phyloP scores from a whole-genome alignment of 2,797 vertebrate species.

The Distichodus sexfasciatus region DNA sequence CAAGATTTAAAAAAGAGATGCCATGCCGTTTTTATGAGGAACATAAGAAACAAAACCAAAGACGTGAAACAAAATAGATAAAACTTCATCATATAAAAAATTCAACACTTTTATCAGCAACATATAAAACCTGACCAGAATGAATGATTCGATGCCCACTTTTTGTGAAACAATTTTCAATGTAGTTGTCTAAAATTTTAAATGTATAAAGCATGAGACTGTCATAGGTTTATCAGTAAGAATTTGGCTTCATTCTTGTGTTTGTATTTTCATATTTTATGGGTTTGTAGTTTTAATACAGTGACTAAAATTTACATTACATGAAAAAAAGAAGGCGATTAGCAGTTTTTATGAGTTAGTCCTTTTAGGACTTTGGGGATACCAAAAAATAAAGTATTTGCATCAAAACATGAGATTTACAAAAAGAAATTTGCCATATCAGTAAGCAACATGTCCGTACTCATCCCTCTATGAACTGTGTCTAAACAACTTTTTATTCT shows the following conservation, averaged over 20 bases:
- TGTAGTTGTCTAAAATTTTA: neutral
- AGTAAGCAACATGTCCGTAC: neutral
- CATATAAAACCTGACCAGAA: no score
- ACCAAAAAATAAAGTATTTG: no score
- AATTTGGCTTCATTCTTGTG: conserved; percentile 15
- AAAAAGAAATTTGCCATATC: neutral
- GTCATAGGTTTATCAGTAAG: neutral
- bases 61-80: no score
- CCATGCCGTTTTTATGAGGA: neutral
- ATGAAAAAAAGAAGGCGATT: neutral
- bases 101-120: no score
- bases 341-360: no score
- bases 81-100: no score
- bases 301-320: neutral
- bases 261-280: neutral
- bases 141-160: neutral
- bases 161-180: neutral
- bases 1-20: neutral
- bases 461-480: neutral
- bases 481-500: neutral
- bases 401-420: no score
- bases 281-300: neutral
- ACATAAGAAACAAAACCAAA: neutral
- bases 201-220: neutral
- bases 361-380: no score